These are phyloP conservation scores for Galbula dea DNA, from an alignment of 2,113 vertebrate genomes.

Conservation along the genomic window DNA sequence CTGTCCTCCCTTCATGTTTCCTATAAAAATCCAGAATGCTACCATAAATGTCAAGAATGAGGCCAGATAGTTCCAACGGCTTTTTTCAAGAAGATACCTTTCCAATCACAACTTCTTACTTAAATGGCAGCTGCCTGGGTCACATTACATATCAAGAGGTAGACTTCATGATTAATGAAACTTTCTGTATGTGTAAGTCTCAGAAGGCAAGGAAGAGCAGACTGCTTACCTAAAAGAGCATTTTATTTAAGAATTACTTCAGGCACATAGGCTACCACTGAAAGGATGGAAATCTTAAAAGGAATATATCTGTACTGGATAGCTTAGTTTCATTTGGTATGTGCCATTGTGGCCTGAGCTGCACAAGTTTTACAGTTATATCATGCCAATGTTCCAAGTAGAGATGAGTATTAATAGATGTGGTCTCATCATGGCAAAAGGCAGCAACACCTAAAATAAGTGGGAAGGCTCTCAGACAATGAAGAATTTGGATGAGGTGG, in stretches of 20 bases:
- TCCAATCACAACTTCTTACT: slow-evolving; percentile 34
- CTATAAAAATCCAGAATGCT: slow-evolving; percentile 3
- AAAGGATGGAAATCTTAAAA: neutral
- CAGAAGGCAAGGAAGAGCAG: slow-evolving; percentile 15
- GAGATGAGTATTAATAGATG: neutral
- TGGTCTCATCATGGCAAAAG: neutral
- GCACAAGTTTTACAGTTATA: neutral
- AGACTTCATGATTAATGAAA: neutral
- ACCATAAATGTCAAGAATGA: slow-evolving; percentile 44
- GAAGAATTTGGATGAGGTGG: neutral
- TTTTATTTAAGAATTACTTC: neutral
- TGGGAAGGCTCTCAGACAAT: neutral
- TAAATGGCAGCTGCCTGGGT: slow-evolving; percentile 13
- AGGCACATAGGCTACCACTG: neutral
- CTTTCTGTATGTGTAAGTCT: neutral
- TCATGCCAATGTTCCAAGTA: neutral
- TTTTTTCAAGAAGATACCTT: slow-evolving; percentile 53
- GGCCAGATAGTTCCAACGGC: slow-evolving; percentile 48
- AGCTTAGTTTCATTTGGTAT: neutral
- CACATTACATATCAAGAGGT: neutral
- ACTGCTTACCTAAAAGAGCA: neutral
- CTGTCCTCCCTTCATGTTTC: slow-evolving; percentile 20
- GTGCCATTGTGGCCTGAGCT: neutral
- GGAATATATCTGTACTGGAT: neutral
- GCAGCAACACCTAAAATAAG: neutral